Evolutionary conservation across 2,888 invertebrate species (phyloP), one percentile per base, ranked within the genome.

Genomic region (Morinoia aosen): DNA sequence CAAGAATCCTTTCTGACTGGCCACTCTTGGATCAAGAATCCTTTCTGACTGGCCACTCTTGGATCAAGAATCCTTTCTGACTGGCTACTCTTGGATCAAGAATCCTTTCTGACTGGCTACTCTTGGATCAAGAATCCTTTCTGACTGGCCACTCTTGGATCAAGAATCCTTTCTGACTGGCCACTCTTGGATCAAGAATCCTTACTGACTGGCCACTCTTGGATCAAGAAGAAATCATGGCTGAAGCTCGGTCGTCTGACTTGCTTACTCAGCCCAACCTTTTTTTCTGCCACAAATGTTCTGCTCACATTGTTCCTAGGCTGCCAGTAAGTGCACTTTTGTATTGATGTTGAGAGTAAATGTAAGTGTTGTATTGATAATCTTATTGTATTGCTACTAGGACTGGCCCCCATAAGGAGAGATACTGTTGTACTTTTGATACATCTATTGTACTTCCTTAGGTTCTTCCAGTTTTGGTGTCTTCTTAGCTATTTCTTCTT

Each of bases 281-380:
- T 40, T 96, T 96, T 94, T 96, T 96, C 95, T 96, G 96, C 95
- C 96, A 96, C 94, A 96, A 96, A 58, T 96, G 96, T 39, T 95
- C 96, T 95, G 96, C 96, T 3, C 96, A 96, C 57, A 96, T 96
- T 58, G 96, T 96, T 10, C 96, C 96, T 57, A 76, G 95, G 88
- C 88, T 96, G 56, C 96, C 96, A 3, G 96, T 96, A 76, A 96
- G 96, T 95, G n/a, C 57, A 76, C 16, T 61, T 61, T 61, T 19
- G 12, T 61, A 61, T 61, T 61, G 48, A 48, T 48, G 88, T 91
- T 96, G 56, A 96, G 96, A 3, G 96, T 96, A 76, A 96, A 96
- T 95, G 39, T 88, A 76, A 19, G 3, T 61, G 12, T 61, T 19
- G 12, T 61, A 61, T 61, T 61, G 48, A 48, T 61, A 61, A 61